A percentile compares a stretch with the other conserved stretches of the same genome.
These are phyloP conservation scores for Itoplectis maculator DNA, from an alignment of 2,888 invertebrate species.

Conservation along the genomic window DNA sequence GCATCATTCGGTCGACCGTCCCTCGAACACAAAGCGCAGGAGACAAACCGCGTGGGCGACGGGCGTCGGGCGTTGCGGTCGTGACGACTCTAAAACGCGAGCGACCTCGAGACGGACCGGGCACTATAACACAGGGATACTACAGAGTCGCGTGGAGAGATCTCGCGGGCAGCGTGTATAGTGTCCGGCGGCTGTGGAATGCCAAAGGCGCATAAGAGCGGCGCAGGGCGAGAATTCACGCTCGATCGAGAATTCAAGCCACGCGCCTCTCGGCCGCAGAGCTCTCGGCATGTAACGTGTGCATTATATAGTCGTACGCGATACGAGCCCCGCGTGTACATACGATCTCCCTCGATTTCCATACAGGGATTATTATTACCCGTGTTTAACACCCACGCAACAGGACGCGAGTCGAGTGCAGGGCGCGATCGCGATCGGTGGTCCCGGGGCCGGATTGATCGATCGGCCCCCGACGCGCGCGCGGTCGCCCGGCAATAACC, in stretches of 20 bases:
- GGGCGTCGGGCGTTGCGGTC: too few species aligned
- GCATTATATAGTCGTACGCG: slow-evolving; percentile 4
- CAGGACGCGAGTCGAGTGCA: slow-evolving; percentile 52
- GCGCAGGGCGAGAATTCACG: slow-evolving; percentile 49
- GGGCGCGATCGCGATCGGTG: slow-evolving; percentile 50
- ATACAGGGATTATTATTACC: slow-evolving; percentile 71
- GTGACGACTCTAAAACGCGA: too few species aligned
- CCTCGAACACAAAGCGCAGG: neutral
- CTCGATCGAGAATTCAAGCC: slow-evolving; percentile 67
- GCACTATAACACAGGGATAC: too few species aligned
- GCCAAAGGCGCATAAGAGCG: slow-evolving; percentile 58
- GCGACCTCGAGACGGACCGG: slow-evolving; percentile 39
- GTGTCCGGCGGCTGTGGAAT: slow-evolving; percentile 63
- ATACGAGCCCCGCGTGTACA: neutral
- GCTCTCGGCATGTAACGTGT: too few species aligned
- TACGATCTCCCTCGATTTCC: slow-evolving; percentile 56
- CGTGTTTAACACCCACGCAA: slow-evolving; percentile 75
- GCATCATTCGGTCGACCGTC: slow-evolving; percentile 32
- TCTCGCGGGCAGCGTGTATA: slow-evolving; percentile 12
- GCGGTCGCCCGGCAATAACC: slow-evolving; percentile 37
- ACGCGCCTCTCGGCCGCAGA: slow-evolving; percentile 34
- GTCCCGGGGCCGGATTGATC: slow-evolving; percentile 58
- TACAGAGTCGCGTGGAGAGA: slow-evolving; percentile 1
- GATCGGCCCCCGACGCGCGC: slow-evolving; percentile 57
- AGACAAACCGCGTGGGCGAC: neutral